A percentile compares a stretch with the other conserved stretches of the same genome.
phyloP scores from a whole-genome alignment of 2,113 vertebrate genomes.

The Scatophagus argus region DNA sequence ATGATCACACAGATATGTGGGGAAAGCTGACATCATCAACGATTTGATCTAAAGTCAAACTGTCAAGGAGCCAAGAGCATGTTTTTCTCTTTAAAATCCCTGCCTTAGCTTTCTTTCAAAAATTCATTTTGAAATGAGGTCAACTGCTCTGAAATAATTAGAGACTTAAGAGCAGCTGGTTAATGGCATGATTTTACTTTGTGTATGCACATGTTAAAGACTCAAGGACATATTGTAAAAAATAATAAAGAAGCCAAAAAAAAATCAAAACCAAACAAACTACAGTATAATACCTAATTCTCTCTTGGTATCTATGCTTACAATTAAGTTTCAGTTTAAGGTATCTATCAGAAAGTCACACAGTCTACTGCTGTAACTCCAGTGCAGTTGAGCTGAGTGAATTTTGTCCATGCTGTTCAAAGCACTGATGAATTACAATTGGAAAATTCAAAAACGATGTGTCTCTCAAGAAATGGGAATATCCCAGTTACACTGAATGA shows the following conservation, averaged over 20 bases:
- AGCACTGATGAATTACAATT: neutral
- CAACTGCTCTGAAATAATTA: slow-evolving; percentile 2
- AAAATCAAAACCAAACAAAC: no score
- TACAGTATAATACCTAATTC: neutral
- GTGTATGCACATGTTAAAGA: neutral
- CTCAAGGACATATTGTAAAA: neutral
- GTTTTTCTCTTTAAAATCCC: slow-evolving; percentile 1
- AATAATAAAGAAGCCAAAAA: neutral
- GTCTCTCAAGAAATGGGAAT: neutral
- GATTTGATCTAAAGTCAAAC: slow-evolving; percentile 13
- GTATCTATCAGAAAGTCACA: neutral
- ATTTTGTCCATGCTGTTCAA: neutral
- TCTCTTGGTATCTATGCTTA: neutral
- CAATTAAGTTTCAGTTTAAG: neutral
- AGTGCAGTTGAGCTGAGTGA: neutral
- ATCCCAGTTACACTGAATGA: neutral
- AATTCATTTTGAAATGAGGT: neutral
- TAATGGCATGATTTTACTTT: neutral
- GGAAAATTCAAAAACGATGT: neutral
- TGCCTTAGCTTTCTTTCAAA: neutral
- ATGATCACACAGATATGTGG: neutral
- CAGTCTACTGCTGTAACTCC: neutral
- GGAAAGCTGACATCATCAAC: neutral
- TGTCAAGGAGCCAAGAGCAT: neutral
- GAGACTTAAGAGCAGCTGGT: neutral